Conservation (phyloP, 2,888 invertebrate species). For the Scaptomyza cyrtandrae region DNA sequence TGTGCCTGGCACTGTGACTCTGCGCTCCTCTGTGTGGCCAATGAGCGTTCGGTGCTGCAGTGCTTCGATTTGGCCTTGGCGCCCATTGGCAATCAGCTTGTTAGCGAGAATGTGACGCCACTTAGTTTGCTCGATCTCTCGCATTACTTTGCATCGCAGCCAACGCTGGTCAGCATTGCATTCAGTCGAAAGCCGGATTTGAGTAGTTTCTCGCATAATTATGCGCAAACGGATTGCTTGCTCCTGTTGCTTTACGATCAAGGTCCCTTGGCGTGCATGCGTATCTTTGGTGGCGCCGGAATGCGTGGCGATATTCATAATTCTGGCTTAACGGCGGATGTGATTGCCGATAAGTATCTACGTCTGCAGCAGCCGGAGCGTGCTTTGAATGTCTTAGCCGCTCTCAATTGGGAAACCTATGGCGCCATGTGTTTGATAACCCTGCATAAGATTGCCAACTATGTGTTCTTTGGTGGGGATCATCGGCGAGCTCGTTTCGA, state of each 20-base stretch:
- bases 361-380: slow-evolving; percentile 88
- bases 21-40: slow-evolving; percentile 88
- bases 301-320: slow-evolving; percentile 84
- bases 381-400: slow-evolving; percentile 88
- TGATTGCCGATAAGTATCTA: slow-evolving; percentile 88
- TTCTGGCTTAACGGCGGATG: slow-evolving; percentile 86
- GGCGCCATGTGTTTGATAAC: slow-evolving; percentile 90
- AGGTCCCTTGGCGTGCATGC: slow-evolving; percentile 87
- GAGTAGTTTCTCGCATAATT: slow-evolving; percentile 79
- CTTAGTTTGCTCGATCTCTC: slow-evolving; percentile 88
- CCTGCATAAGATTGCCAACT: slow-evolving; percentile 89
- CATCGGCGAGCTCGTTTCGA: slow-evolving; percentile 83
- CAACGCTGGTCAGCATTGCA: slow-evolving; percentile 86
- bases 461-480: slow-evolving; percentile 85
- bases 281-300: slow-evolving; percentile 86
- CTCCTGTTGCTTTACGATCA: slow-evolving; percentile 87
- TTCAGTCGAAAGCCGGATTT: slow-evolving; percentile 87
- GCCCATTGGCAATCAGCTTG: slow-evolving; percentile 88
- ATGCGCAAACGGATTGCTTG: slow-evolving; percentile 85
- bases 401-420: slow-evolving; percentile 92
- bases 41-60: slow-evolving; percentile 90
- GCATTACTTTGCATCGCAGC: slow-evolving; percentile 85
- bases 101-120: slow-evolving; percentile 88
- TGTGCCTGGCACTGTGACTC: slow-evolving; percentile 90
- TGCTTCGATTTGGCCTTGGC: slow-evolving; percentile 90